Conservation (phyloP, 2,888 invertebrate species). For the Serripes groenlandicus region DNA sequence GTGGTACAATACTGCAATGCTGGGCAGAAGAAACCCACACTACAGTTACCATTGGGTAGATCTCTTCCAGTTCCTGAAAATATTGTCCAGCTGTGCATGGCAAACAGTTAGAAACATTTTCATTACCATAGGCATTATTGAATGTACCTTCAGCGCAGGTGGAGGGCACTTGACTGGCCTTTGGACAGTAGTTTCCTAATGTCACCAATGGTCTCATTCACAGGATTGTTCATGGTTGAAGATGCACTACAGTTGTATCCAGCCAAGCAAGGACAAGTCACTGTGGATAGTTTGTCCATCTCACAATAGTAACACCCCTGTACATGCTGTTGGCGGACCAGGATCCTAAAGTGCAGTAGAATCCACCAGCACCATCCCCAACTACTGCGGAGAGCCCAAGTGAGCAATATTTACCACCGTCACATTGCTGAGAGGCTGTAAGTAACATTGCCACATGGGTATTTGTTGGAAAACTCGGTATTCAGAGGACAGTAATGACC, state of each 20-base stretch:
- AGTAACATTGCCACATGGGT: conserved; percentile 82
- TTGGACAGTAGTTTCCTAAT: conserved; percentile 84
- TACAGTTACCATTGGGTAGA: conserved; percentile 81
- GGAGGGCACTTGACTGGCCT: conserved; percentile 76
- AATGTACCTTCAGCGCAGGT: conserved; percentile 82
- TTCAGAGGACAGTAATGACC: conserved; percentile 80
- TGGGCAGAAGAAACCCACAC: conserved; percentile 82
- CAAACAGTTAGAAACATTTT: conserved; percentile 81
- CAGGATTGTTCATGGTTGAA: conserved; percentile 82
- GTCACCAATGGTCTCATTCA: conserved; percentile 84
- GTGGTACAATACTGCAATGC: conserved; percentile 80
- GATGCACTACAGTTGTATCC: conserved; percentile 83
- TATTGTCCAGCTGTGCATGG: conserved; percentile 84
- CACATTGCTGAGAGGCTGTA: conserved; percentile 80
- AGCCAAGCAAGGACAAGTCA: conserved; percentile 79
- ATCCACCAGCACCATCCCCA: conserved; percentile 82
- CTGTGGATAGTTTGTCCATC: conserved; percentile 74
- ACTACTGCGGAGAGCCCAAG: conserved; percentile 76
- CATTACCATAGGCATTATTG: conserved; percentile 78
- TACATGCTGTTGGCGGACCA: conserved; percentile 81
- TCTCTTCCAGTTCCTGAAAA: conserved; percentile 79
- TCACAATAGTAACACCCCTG: conserved; percentile 82
- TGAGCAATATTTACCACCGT: conserved; percentile 82
- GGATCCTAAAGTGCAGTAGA: conserved; percentile 83
- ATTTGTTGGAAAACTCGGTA: conserved; percentile 80